Percentiles rank a stretch among this genome's conserved stretches.
Conservation (phyloP, 2,113 vertebrate species). For the Danio rerio region GRCz12tu NC_133197.1:3985001-3985500, state of each 20-base stretch:
- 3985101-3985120: conserved; percentile 64
- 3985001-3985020: too few relatives aligned
- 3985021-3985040: conserved; percentile 52
- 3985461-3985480: too few relatives aligned
- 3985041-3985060: conserved; percentile 63
- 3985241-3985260: conserved; percentile 16
- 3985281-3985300: conserved; percentile 27
- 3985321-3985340: not conserved
- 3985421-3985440: not conserved
- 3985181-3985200: conserved; percentile 55
- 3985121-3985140: conserved; percentile 69
- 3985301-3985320: not conserved
- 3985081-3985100: conserved; percentile 58
- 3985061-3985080: conserved; percentile 69
- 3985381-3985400: not conserved
- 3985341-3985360: not conserved
- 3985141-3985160: conserved; percentile 68
- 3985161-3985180: conserved; percentile 68
- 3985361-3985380: not conserved
- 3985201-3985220: not conserved
- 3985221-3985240: not conserved
- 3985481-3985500: too few relatives aligned
- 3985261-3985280: not conserved
- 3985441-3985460: too few relatives aligned
- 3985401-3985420: not conserved